These are phyloP conservation scores for Gadopsis bispinosus DNA, from an alignment of 2,797 vertebrate genomes.

Conservation along the genomic window DNA sequence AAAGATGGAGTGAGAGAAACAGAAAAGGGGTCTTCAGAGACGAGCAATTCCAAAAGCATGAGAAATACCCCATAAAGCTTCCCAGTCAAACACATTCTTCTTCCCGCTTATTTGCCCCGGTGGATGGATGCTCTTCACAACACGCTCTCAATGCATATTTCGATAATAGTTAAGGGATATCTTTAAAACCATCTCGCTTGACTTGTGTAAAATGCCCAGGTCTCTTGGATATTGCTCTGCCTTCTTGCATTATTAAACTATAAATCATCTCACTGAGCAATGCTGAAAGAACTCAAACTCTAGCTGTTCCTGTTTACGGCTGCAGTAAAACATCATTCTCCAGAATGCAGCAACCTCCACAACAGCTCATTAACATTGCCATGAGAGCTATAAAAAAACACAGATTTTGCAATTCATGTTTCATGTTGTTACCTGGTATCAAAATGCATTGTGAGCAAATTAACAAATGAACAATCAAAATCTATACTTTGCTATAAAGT, in stretches of 20 bases:
- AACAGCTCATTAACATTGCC: slow-evolving; percentile 59
- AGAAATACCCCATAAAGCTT: slow-evolving; percentile 61
- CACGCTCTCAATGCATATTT: slow-evolving; percentile 73
- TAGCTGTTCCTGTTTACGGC: slow-evolving; percentile 60
- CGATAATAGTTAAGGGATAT: slow-evolving; percentile 71
- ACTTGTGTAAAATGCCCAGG: slow-evolving; percentile 72
- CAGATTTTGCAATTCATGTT: slow-evolving; percentile 16
- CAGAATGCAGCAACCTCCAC: slow-evolving; percentile 44
- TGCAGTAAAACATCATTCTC: slow-evolving; percentile 64
- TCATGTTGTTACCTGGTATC: slow-evolving; percentile 5
- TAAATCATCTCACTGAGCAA: slow-evolving; percentile 76
- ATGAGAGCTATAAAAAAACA: slow-evolving; percentile 54
- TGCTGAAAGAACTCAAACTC: slow-evolving; percentile 70
- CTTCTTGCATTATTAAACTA: slow-evolving; percentile 82
- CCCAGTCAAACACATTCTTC: slow-evolving; percentile 64
- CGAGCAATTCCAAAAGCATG: slow-evolving; percentile 59
- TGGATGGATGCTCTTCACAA: slow-evolving; percentile 53
- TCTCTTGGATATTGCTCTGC: slow-evolving; percentile 70
- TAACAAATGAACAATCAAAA: slow-evolving; percentile 43
- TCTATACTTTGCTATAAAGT: neutral
- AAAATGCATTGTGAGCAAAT: slow-evolving; percentile 43
- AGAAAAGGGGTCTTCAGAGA: slow-evolving; percentile 63
- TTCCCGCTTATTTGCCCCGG: slow-evolving; percentile 65
- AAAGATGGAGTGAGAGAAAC: slow-evolving; percentile 32
- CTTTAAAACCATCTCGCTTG: slow-evolving; percentile 71